Evolutionary conservation across 1,140 invertebrate species (phyloP), one percentile per base, ranked within the genome.

Genomic region (Hyles vespertilio): DNA sequence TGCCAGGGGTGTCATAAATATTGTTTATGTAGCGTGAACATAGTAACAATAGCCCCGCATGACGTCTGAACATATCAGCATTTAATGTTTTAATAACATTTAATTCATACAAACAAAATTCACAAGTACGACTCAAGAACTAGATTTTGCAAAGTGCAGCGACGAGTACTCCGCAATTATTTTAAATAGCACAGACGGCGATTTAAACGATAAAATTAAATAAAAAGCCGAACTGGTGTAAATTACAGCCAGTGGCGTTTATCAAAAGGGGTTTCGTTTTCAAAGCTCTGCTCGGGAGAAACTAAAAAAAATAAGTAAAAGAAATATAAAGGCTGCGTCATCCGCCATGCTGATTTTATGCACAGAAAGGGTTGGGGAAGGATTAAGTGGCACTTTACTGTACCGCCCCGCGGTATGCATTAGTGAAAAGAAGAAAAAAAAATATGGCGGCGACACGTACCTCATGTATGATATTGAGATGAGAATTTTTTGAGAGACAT

Each of bases 261-360:
- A 60, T 72, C 69, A 77, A 82, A 79, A 77, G 73, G 79, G 80
- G 74, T 71, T 78, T 81, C 77, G 67, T 65, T 86, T 84, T 83
- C 81, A 86, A 86, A 84, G 81, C 73, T 67, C 57, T 68, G 70
- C 53, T 34, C 44, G 54, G 69, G 75, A 79, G 73, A 80, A 83
- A 77, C 64, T 74, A 57, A 61, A 68, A 70, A 68, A 75, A 77
- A 80, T 71, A 72, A 75, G 67, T 68, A 83, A 83, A 81, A 79
- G 74, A 81, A 84, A 79, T 75, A 72, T 59, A 59, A 78, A 78
- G 76, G 68, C 65, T n/a, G n/a, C 66, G 79, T 74, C 77, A 82
- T 83, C 79, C 83, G 83, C 83, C 83, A 86, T 84, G 74, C 74
- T 84, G 79, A 84, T 86, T 83, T 86, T 77, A 77, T 78, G 78